These are phyloP conservation scores for Microhierax caerulescens DNA, from an alignment of 2,797 vertebrate genomes.

Conservation along the genomic window DNA sequence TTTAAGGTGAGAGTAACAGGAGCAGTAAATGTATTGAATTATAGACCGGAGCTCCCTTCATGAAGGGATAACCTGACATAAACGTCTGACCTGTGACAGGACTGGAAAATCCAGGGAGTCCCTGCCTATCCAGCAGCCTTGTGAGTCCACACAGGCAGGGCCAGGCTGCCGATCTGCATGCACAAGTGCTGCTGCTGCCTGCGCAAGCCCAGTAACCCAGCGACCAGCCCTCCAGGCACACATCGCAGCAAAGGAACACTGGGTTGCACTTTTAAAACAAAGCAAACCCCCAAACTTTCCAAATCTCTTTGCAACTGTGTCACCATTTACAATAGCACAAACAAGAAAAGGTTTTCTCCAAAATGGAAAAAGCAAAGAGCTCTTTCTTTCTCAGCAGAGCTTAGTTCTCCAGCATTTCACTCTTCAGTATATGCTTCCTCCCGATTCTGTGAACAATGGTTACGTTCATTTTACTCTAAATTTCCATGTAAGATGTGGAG, in stretches of 20 bases:
- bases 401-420: neutral
- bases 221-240: neutral
- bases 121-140: neutral
- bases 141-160: neutral
- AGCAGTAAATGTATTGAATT: neutral
- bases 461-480: neutral
- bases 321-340: neutral
- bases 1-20: neutral
- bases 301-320: neutral
- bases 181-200: neutral
- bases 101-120: neutral
- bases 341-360: neutral
- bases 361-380: neutral
- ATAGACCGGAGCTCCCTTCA: neutral
- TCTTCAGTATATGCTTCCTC: neutral
- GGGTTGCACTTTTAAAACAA: neutral
- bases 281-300: neutral
- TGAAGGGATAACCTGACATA: neutral
- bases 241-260: accelerated
- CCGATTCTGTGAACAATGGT: neutral
- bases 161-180: neutral
- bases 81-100: neutral
- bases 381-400: neutral
- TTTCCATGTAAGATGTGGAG: neutral
- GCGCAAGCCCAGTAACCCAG: neutral